A percentile compares a stretch with the other conserved stretches of the same genome.
phyloP scores from a whole-genome alignment of 2,797 vertebrate species.

The Bovichtus diacanthus region DNA sequence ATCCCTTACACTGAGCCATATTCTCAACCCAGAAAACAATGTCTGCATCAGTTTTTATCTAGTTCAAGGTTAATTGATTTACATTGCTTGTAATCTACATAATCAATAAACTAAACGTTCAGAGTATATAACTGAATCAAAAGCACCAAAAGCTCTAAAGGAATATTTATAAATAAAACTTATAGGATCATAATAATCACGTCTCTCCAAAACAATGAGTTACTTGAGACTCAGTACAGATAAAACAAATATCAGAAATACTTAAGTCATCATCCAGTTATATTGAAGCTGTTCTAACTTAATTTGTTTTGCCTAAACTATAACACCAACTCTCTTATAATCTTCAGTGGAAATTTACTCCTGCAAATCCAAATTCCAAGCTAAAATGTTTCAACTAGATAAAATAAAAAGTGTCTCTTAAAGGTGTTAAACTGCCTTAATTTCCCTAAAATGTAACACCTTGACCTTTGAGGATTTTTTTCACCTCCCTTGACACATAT shows the following conservation, averaged over 20 bases:
- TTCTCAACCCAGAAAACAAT: not conserved
- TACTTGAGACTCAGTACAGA: not conserved
- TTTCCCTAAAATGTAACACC: not conserved
- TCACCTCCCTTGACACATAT: not conserved
- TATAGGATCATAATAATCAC: not conserved
- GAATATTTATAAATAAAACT: not conserved
- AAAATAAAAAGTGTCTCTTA: not conserved
- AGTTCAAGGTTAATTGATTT: not conserved
- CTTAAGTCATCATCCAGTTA: not conserved
- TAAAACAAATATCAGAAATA: not conserved
- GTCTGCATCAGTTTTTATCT: not conserved
- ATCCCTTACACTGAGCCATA: too few species aligned
- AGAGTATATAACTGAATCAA: not conserved
- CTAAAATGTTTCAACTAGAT: not conserved
- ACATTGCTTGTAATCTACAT: not conserved
- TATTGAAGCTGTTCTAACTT: not conserved
- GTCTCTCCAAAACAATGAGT: not conserved
- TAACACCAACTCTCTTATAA: not conserved
- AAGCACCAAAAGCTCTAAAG: not conserved
- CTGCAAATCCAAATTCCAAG: not conserved
- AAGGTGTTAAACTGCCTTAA: not conserved
- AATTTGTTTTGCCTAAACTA: not conserved
- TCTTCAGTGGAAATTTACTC: too few species aligned
- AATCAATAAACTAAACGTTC: too few species aligned
- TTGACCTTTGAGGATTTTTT: not conserved